Evolutionary conservation across 2,888 invertebrate species (phyloP).

Genomic region (Leucania comma): DNA sequence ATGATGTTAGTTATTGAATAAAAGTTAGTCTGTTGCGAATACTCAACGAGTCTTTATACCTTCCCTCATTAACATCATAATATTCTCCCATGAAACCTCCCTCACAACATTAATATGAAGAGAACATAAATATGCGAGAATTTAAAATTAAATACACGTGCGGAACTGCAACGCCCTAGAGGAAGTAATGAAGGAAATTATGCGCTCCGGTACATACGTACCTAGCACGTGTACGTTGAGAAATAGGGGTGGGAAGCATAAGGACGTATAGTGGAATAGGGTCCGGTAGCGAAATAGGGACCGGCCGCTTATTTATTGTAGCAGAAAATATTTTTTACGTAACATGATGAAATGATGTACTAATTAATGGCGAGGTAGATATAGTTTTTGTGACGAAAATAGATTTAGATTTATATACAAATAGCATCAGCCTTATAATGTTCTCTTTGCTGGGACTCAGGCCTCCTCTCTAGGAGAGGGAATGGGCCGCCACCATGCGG

Average conservation of each 20-base stretch:
- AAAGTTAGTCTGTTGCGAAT: no score
- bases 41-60: not conserved
- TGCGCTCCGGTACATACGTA: slow-evolving; percentile 30
- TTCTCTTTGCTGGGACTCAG: no score
- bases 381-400: no score
- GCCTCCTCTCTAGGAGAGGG: no score
- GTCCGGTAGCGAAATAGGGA: not conserved
- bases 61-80: slow-evolving; percentile 11
- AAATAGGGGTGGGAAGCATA: not conserved
- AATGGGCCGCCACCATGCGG: no score
- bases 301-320: not conserved
- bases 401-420: no score
- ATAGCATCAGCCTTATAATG: no score
- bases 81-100: slow-evolving; percentile 6
- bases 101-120: slow-evolving; percentile 13
- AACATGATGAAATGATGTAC: not conserved
- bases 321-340: not conserved
- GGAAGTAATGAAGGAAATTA: slow-evolving; percentile 65
- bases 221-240: slow-evolving; percentile 7
- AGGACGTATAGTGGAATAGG: not conserved
- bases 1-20: no score
- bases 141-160: slow-evolving; percentile 47
- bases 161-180: slow-evolving; percentile 25
- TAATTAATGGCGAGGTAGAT: slow-evolving; percentile 12
- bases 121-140: slow-evolving; percentile 35